Evolutionary conservation across 2,888 invertebrate genomes (phyloP), one percentile per base, ranked within the genome.

Genomic region (Venusia cambrica): DNA sequence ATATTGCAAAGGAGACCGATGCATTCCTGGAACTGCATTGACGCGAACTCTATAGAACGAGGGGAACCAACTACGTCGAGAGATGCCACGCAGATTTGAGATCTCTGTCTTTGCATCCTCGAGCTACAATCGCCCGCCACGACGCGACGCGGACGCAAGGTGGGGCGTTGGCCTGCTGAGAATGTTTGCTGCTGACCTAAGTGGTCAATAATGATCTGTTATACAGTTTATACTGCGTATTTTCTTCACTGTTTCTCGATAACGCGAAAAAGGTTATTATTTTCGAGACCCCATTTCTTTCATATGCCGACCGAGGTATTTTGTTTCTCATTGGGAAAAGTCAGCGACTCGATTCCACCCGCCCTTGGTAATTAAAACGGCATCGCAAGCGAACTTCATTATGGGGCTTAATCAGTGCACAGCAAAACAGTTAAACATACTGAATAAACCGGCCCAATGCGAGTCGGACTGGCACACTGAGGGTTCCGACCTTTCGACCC

Each of bases 121-220:
- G 58, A 54, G 47, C 53, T 51, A 66, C 54, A 70, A 68, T 75
- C 45, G 62, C 45, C 47, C 57, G 69, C 40, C 38, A 15, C 45
- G 30, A 29, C 33, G 16, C 45, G 30, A 29, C 33, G 16, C 44
- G 54, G 62, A 57, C 62, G 59, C 68, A 65, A 66, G 63, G 67
- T 76, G 75, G 79, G 75, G 76, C 83, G 81, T 75, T 83, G 84
- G 74, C 83, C 84, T 74, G 75, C 65, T 61, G 70, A 78, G 83
- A 84, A 85, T 84, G 83, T 81, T 80, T 74, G 78, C 77, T 67
- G 75, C 68, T 78, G 81, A 81, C 79, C 81, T 72, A 76, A 83
- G 80, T 80, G 77, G 76, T 77, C 81, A 81, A 76, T 81, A 81
- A 83, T 83, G 81, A 81, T 83, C 76, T 79, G 75, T 75, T 81